Evolutionary conservation across 2,113 vertebrate genomes (phyloP).

Genomic region (Notiomystis cincta): DNA sequence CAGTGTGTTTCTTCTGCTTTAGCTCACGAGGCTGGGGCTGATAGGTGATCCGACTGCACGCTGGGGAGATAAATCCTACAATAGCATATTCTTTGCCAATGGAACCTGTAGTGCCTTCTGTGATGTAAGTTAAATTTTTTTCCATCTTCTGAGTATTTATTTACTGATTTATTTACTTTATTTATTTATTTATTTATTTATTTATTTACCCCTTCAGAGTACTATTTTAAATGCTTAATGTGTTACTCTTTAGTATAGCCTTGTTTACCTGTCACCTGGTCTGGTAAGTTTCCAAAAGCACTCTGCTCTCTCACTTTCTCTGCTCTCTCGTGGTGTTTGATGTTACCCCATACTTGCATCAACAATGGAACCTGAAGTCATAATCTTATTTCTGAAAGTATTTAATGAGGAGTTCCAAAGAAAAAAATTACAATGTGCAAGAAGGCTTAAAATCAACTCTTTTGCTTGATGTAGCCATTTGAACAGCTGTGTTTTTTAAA

Average conservation of each 20-base stretch:
- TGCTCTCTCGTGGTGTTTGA: neutral
- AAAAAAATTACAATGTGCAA: neutral
- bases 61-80: slow-evolving; percentile 98
- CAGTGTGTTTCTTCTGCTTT: neutral
- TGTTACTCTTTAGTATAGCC: neutral
- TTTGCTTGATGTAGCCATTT: neutral
- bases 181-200: too few relatives aligned
- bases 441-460: neutral
- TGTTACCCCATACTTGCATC: neutral
- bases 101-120: slow-evolving; percentile 82
- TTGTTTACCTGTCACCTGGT: neutral
- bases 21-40: slow-evolving; percentile 75
- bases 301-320: neutral
- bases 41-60: slow-evolving; percentile 82
- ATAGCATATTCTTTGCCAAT: slow-evolving; percentile 80
- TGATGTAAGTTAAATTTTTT: slow-evolving; percentile 82
- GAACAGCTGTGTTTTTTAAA: neutral
- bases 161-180: too few relatives aligned
- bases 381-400: neutral
- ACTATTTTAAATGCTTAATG: neutral
- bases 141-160: neutral
- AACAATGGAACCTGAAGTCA: neutral
- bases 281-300: neutral
- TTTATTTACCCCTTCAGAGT: neutral
- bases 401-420: neutral